Evolutionary conservation across 2,797 vertebrate species (phyloP).

Genomic region (Cossypha polioptera): DNA sequence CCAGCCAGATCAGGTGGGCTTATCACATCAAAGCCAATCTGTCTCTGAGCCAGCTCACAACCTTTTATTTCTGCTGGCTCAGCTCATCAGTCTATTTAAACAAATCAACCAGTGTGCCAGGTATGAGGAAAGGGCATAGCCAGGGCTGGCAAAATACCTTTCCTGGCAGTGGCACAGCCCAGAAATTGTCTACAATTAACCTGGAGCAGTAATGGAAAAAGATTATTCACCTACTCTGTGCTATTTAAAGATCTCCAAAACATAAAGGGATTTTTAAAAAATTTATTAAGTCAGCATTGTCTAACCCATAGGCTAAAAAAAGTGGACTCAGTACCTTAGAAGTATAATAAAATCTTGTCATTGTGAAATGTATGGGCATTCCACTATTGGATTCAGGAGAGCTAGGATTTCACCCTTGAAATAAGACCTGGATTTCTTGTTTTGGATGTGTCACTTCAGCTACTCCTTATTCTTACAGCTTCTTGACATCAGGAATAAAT

Average conservation of each 20-base stretch:
- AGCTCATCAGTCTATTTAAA: neutral
- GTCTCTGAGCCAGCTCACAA: neutral
- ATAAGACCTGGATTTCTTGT: neutral
- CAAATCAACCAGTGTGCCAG: neutral
- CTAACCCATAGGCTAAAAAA: neutral
- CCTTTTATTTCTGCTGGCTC: neutral
- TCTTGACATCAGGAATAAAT: neutral
- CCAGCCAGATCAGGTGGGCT: neutral
- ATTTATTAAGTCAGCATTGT: neutral
- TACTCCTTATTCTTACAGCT: neutral
- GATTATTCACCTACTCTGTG: neutral
- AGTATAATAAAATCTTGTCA: neutral
- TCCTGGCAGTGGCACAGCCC: neutral
- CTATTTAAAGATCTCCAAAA: neutral
- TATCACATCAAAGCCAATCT: rapidly evolving
- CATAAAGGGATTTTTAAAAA: neutral
- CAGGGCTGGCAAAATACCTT: neutral
- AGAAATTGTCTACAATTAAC: neutral
- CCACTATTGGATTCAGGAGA: neutral
- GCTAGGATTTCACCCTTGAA: neutral
- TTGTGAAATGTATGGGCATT: neutral
- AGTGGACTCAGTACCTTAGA: neutral
- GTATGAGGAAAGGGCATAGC: neutral
- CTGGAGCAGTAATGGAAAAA: neutral
- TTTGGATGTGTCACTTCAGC: neutral